Evolutionary conservation across 2,113 vertebrate genomes (phyloP).

Genomic region (Peromyscus californicus): DNA sequence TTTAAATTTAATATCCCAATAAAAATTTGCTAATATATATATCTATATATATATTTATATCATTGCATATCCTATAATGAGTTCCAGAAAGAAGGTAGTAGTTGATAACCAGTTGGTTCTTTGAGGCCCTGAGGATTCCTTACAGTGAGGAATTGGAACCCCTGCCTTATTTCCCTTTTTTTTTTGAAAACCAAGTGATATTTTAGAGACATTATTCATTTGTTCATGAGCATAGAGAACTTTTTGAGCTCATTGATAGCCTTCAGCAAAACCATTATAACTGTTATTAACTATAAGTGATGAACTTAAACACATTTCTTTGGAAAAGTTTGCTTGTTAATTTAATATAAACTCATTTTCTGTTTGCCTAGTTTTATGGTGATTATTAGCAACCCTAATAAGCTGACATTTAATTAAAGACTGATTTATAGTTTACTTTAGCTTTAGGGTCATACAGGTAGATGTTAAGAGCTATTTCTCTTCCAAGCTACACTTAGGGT

Average conservation of each 20-base stretch:
- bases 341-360: neutral
- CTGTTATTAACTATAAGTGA: slow-evolving; percentile 33
- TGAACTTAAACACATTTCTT: neutral
- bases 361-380: slow-evolving; percentile 38
- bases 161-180: neutral
- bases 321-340: neutral
- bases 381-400: neutral
- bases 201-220: neutral
- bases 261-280: neutral
- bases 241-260: neutral
- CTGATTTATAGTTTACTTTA: neutral
- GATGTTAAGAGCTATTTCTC: neutral
- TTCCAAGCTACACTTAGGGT: neutral
- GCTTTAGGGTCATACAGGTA: neutral
- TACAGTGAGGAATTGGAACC: neutral
- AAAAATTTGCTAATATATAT: neutral
- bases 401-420: slow-evolving; percentile 27
- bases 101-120: slow-evolving; percentile 12
- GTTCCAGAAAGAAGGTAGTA: slow-evolving; percentile 37
- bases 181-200: neutral
- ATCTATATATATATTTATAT: neutral
- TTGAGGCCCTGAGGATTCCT: slow-evolving; percentile 33
- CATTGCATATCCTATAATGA: neutral
- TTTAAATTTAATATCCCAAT: slow-evolving; percentile 55
- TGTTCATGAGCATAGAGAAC: neutral